Percentiles rank a stretch among this genome's conserved stretches.
These are phyloP conservation scores for Maccullochella peelii DNA, from an alignment of 2,113 vertebrate genomes.

Conservation along the genomic window DNA sequence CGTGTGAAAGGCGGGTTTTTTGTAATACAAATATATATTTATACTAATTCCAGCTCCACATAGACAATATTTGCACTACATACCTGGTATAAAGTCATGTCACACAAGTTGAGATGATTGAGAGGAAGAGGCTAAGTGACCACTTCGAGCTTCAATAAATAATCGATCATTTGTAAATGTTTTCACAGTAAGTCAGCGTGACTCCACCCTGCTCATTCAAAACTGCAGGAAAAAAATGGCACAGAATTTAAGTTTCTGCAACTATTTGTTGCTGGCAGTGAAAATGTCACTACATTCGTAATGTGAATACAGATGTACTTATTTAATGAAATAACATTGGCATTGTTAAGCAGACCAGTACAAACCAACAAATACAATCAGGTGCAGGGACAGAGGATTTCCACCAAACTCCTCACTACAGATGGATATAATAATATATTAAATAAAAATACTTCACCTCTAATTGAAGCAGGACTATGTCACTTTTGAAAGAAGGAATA, in stretches of 20 bases:
- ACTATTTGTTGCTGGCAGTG: neutral
- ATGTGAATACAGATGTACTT: neutral
- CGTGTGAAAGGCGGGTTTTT: neutral
- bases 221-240: neutral
- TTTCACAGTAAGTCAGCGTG: neutral
- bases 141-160: neutral
- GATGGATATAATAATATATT: neutral
- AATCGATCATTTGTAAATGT: neutral
- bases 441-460: neutral
- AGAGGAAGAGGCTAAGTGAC: neutral
- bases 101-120: neutral
- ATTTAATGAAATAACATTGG: neutral
- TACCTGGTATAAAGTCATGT: neutral
- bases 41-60: neutral
- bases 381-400: neutral
- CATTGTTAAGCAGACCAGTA: neutral
- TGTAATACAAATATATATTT: neutral
- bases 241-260: neutral
- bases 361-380: neutral
- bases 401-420: neutral
- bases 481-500: neutral
- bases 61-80: neutral
- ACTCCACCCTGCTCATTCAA: neutral
- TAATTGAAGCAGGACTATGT: too few species aligned
- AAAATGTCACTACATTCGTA: neutral